Conservation (phyloP, 2,888 invertebrate species). For the Dione juno region DNA sequence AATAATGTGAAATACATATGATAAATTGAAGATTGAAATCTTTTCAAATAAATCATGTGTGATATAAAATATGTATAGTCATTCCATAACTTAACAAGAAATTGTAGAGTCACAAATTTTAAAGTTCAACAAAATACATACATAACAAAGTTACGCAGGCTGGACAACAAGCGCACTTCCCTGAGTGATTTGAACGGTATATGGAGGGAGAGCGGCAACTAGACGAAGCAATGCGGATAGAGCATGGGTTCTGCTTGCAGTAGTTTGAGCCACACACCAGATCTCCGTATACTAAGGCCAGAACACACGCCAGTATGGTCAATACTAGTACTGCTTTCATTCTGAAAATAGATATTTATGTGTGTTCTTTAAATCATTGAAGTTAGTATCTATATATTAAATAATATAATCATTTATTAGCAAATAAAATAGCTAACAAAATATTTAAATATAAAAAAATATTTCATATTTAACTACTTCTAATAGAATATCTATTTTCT, state of each 20-base stretch:
- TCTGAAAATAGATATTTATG: constrained; percentile 46
- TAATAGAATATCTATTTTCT: too few relatives aligned
- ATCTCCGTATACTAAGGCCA: constrained; percentile 65
- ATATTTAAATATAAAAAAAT: too few relatives aligned
- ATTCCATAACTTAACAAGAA: background rate
- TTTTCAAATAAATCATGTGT: too few relatives aligned
- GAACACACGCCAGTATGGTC: constrained; percentile 59
- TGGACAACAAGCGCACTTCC: constrained; percentile 77
- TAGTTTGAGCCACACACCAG: constrained; percentile 72
- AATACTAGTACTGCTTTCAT: constrained; percentile 69
- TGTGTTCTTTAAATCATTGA: background rate
- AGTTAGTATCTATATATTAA: too few relatives aligned
- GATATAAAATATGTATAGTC: background rate
- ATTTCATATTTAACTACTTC: too few relatives aligned
- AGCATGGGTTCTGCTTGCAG: constrained; percentile 72
- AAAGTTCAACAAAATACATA: constrained; percentile 59
- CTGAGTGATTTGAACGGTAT: constrained; percentile 69
- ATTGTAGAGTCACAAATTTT: background rate
- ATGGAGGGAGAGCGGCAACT: constrained; percentile 63
- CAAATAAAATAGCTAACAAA: too few relatives aligned
- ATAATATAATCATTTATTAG: too few relatives aligned
- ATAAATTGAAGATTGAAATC: too few relatives aligned
- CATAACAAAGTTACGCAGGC: constrained; percentile 72
- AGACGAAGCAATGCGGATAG: constrained; percentile 50
- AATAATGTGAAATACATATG: too few relatives aligned